Evolutionary conservation across 2,888 invertebrate genomes (phyloP).

Genomic region (Galeopsomyia nigrocyanea): DNA sequence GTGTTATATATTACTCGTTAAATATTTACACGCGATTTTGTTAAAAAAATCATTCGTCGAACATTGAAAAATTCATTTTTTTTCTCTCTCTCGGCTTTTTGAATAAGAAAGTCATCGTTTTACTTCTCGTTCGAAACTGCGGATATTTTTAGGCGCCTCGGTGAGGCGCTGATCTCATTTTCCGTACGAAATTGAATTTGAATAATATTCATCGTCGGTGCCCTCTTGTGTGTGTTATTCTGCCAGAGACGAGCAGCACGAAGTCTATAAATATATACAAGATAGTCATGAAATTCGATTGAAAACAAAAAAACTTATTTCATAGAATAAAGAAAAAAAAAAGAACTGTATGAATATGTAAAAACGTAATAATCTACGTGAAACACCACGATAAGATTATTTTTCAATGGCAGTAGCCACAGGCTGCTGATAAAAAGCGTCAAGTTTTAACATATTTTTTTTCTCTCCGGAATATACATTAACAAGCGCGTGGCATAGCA

Average conservation of each 20-base stretch:
- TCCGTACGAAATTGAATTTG: constrained; percentile 14
- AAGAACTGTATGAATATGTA: too few species aligned
- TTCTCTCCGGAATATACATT: not conserved
- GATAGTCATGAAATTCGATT: too few species aligned
- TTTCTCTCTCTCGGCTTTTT: too few species aligned
- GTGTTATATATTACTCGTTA: not conserved
- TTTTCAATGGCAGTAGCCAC: too few species aligned
- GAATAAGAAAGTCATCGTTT: constrained; percentile 4
- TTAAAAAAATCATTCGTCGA: not conserved
- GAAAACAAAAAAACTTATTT: too few species aligned
- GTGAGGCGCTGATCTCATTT: constrained; percentile 9
- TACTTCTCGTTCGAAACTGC: not conserved
- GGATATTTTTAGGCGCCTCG: constrained; percentile 6
- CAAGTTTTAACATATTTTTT: not conserved
- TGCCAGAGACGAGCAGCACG: too few species aligned
- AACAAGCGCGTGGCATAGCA: constrained; percentile 4
- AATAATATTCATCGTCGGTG: constrained; percentile 12
- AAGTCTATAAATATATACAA: too few species aligned
- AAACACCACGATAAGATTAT: too few species aligned
- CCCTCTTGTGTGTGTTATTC: not conserved
- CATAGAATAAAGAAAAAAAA: too few species aligned
- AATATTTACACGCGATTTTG: too few species aligned
- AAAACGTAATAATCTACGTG: too few species aligned
- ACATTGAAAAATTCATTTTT: constrained; percentile 1
- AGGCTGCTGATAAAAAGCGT: too few species aligned